Evolutionary conservation across 2,113 vertebrate genomes (phyloP).

Genomic region (Potamarius usumacintae): DNA sequence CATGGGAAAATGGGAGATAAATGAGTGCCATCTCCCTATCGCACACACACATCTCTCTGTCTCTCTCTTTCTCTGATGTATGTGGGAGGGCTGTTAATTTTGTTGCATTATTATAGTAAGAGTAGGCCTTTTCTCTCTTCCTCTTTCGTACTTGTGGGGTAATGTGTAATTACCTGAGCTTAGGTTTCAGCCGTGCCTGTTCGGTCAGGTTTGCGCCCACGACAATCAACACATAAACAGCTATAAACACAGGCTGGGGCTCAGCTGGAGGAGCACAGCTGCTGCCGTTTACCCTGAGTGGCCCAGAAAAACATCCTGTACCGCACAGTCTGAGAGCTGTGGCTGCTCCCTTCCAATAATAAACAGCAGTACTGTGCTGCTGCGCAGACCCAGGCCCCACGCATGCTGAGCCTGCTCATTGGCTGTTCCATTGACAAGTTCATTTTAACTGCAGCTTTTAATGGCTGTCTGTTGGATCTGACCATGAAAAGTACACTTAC

Average conservation of each 20-base stretch:
- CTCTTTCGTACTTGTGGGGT: constrained; percentile 65
- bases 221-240: constrained; percentile 54
- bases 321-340: constrained; percentile 70
- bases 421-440: constrained; percentile 14
- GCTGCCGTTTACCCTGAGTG: constrained; percentile 79
- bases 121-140: constrained; percentile 29
- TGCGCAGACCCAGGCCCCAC: constrained; percentile 70
- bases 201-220: constrained; percentile 68
- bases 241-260: constrained; percentile 70
- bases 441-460: constrained; percentile 4
- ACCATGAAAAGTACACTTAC: not conserved
- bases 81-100: constrained; percentile 30
- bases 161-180: constrained; percentile 71
- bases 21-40: constrained; percentile 1
- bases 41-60: not conserved
- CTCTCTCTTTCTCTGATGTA: constrained; percentile 25
- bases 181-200: constrained; percentile 68
- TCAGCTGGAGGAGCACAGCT: constrained; percentile 79
- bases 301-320: constrained; percentile 82
- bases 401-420: constrained; percentile 66
- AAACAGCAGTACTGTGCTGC: constrained; percentile 71
- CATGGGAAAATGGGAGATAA: constrained; percentile 62
- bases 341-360: constrained; percentile 74
- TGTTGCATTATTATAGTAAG: constrained; percentile 39
- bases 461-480: constrained; percentile 18